Evolutionary conservation across 2,888 invertebrate species (phyloP).

Genomic region (Aphodius granarius): DNA sequence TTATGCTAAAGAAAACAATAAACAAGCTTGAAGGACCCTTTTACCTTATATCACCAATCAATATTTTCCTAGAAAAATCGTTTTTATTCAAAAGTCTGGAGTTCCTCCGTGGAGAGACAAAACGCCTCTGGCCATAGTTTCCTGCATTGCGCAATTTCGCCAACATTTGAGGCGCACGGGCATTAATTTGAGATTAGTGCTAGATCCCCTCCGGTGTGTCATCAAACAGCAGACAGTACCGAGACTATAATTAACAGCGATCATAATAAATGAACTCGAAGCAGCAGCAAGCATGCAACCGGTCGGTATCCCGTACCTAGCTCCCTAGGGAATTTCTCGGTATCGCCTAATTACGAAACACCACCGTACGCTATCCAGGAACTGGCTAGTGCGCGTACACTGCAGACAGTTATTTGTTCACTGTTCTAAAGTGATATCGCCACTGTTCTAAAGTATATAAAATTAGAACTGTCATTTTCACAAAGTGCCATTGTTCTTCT

Average conservation of each 20-base stretch:
- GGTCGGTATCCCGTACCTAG: neutral
- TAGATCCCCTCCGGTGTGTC: neutral
- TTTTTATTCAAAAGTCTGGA: too few species aligned
- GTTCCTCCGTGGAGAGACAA: too few species aligned
- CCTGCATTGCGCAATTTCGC: neutral
- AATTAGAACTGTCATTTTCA: too few species aligned
- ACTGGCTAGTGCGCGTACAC: neutral
- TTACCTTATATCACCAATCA: too few species aligned
- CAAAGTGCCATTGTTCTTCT: too few species aligned
- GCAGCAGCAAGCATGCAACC: neutral
- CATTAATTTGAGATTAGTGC: neutral
- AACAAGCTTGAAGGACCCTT: too few species aligned
- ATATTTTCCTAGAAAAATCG: too few species aligned
- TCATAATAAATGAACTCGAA: neutral
- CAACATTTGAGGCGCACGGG: neutral
- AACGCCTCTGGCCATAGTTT: neutral
- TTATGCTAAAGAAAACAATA: too few species aligned
- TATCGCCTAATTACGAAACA: neutral
- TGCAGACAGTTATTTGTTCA: neutral
- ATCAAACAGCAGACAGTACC: neutral
- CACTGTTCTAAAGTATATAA: too few species aligned
- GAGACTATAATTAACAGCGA: neutral
- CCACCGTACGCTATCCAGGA: neutral
- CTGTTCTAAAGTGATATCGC: neutral
- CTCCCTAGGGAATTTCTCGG: neutral